These are phyloP conservation scores for Rhizoglyphus robini DNA, from an alignment of 1,140 invertebrate species.

Conservation along the genomic window DNA sequence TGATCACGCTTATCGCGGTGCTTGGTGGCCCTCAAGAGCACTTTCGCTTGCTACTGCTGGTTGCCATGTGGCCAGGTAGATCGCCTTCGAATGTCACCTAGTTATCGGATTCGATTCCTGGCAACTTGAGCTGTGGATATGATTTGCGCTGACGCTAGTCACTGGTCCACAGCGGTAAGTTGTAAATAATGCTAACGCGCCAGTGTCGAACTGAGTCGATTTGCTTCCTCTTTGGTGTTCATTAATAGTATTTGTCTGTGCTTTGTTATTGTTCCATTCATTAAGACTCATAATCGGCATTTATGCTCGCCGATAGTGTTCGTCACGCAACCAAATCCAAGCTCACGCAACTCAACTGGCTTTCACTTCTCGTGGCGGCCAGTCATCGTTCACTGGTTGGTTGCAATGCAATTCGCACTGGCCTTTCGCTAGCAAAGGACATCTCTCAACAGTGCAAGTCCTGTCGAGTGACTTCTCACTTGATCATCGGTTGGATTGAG, in stretches of 20 bases:
- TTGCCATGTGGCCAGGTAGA: background rate
- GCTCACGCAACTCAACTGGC: background rate
- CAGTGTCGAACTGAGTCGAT: background rate
- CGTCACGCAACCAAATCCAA: slow-evolving; percentile 9
- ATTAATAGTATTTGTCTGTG: slow-evolving; percentile 14
- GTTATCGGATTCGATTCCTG: slow-evolving; percentile 5
- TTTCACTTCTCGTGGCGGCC: background rate
- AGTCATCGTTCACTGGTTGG: background rate
- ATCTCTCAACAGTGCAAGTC: too few species aligned
- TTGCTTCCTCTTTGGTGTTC: slow-evolving; percentile 13
- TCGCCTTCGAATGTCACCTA: background rate
- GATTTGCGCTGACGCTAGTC: background rate
- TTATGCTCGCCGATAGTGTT: slow-evolving; percentile 7
- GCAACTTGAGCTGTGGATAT: background rate
- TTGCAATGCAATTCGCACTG: slow-evolving; percentile 4
- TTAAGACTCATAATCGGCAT: slow-evolving; percentile 10
- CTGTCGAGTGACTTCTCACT: too few species aligned
- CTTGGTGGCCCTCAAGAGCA: too few species aligned
- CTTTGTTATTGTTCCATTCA: slow-evolving; percentile 13
- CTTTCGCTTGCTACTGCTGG: background rate
- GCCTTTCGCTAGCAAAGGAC: background rate
- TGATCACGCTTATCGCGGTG: too few species aligned
- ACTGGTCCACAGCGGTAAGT: background rate
- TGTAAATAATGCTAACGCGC: background rate
- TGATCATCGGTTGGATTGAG: too few species aligned